A percentile compares a stretch with the other conserved stretches of the same genome.
Conservation (phyloP, 2,797 vertebrate genomes). For the Ceryle rudis region DNA sequence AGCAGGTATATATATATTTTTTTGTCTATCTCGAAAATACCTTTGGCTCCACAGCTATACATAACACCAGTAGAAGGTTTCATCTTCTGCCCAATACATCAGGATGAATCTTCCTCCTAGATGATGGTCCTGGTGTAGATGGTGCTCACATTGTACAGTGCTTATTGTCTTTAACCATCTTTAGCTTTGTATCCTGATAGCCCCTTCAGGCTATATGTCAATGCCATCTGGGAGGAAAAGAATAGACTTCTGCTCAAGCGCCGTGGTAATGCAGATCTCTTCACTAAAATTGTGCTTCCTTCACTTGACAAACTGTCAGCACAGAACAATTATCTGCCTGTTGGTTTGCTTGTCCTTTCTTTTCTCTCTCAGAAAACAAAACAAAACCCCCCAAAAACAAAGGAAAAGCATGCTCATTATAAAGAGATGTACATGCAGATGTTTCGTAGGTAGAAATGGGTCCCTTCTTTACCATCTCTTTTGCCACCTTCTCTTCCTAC, state of each 20-base stretch:
- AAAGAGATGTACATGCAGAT: neutral
- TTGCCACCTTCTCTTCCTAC: neutral
- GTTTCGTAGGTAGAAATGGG: neutral
- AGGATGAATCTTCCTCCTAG: conserved; percentile 18
- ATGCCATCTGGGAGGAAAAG: conserved; percentile 56
- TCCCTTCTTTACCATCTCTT: neutral
- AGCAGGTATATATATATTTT: conserved; percentile 2
- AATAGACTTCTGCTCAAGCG: conserved; percentile 43
- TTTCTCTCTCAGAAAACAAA: neutral
- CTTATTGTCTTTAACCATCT: conserved; percentile 68
- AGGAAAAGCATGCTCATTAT: neutral
- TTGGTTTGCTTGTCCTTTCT: conserved; percentile 5
- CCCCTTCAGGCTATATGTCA: conserved; percentile 65
- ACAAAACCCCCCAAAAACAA: neutral
- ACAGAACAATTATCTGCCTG: conserved; percentile 36
- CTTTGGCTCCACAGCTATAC: neutral
- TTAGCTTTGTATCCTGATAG: conserved; percentile 61
- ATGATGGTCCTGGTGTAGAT: neutral
- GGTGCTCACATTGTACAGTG: conserved; percentile 30
- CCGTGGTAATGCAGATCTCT: neutral
- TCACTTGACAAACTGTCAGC: conserved; percentile 52
- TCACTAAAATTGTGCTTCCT: conserved; percentile 35
- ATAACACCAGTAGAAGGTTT: neutral
- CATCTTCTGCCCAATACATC: neutral
- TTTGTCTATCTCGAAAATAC: conserved; percentile 3